phyloP scores from a whole-genome alignment of 2,888 invertebrate genomes.

The Epinotia nisella region DNA sequence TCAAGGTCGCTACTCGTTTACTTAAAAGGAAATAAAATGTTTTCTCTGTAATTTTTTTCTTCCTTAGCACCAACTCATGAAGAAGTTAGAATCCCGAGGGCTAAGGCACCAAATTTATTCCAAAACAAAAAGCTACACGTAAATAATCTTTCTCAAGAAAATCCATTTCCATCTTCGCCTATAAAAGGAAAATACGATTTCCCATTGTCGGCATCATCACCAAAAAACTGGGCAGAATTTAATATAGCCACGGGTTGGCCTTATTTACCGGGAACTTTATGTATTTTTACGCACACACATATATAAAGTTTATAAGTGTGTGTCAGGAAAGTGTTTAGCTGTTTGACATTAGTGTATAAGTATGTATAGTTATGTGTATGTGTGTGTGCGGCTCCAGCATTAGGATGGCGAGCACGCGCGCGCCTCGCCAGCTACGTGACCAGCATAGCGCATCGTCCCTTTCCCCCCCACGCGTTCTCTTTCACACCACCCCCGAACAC shows the following conservation, averaged over 20 bases:
- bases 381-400: constrained; percentile 77
- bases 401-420: constrained; percentile 82
- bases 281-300: constrained; percentile 68
- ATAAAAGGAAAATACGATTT: constrained; percentile 71
- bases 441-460: constrained; percentile 82
- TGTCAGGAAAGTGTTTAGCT: constrained; percentile 64
- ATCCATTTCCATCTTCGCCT: constrained; percentile 65
- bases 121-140: constrained; percentile 56
- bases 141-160: constrained; percentile 65
- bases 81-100: constrained; percentile 18
- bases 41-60: background rate
- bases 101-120: constrained; percentile 26
- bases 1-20: background rate
- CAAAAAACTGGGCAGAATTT: constrained; percentile 79
- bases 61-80: background rate
- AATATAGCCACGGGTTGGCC: constrained; percentile 73
- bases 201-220: constrained; percentile 69
- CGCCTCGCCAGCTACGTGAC: constrained; percentile 83
- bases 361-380: constrained; percentile 67
- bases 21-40: constrained; percentile 12
- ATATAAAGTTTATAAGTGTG: constrained; percentile 42
- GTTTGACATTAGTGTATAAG: constrained; percentile 57
- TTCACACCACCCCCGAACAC: constrained; percentile 74
- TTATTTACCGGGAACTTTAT: constrained; percentile 83
- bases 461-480: constrained; percentile 75